Percentiles rank a stretch among this genome's conserved stretches.
These are phyloP conservation scores for Magallana gigas DNA, from an alignment of 1,140 invertebrate genomes.

Conservation along the genomic window DNA sequence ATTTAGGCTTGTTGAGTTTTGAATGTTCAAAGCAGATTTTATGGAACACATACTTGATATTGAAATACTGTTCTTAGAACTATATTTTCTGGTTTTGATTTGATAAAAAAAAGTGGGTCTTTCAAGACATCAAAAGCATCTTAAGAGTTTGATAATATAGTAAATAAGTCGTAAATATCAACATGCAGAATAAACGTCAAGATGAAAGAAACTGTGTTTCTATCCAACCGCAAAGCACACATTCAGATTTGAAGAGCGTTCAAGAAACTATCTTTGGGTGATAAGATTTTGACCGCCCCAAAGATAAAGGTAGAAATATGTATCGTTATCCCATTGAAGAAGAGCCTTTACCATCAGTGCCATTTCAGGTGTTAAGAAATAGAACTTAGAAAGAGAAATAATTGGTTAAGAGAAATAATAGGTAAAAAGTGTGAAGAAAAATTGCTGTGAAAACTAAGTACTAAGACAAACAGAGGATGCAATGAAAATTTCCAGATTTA, in stretches of 20 bases:
- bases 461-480: too few relatives aligned
- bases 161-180: conserved; percentile 20
- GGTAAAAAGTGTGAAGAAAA: too few relatives aligned
- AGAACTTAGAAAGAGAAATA: not conserved
- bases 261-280: not conserved
- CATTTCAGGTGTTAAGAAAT: not conserved
- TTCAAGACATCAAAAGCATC: not conserved
- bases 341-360: not conserved
- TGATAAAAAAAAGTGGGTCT: not conserved
- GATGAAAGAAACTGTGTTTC: conserved; percentile 1
- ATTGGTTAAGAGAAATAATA: too few relatives aligned
- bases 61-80: not conserved
- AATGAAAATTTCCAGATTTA: too few relatives aligned
- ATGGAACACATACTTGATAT: conserved; percentile 20
- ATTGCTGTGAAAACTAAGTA: too few relatives aligned
- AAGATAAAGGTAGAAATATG: not conserved
- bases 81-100: not conserved
- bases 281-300: not conserved
- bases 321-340: not conserved
- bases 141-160: not conserved
- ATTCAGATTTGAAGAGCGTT: not conserved
- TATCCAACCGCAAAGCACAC: not conserved
- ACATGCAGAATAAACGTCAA: not conserved
- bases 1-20: not conserved
- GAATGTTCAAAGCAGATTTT: not conserved